These are phyloP conservation scores for Tapera naevia DNA, from an alignment of 2,797 vertebrate genomes.

Conservation along the genomic window DNA sequence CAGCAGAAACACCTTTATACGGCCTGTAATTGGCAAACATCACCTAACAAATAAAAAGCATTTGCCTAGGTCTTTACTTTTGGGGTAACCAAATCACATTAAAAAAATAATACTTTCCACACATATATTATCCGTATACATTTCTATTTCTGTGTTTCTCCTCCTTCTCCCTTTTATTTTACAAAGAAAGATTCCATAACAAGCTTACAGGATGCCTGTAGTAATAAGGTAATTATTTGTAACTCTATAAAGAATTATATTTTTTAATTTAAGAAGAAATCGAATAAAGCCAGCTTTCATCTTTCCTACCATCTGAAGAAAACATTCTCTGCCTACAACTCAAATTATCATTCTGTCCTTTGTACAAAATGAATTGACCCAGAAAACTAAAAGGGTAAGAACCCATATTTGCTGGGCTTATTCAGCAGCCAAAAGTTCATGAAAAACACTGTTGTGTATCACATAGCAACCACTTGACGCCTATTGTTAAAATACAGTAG, in stretches of 20 bases:
- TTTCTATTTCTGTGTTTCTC: neutral
- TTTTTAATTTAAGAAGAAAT: constrained; percentile 56
- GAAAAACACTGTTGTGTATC: constrained; percentile 64
- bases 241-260: constrained; percentile 7
- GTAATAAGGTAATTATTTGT: constrained; percentile 65
- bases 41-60: neutral
- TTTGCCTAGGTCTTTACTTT: neutral
- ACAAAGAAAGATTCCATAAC: neutral
- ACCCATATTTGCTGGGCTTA: constrained; percentile 62
- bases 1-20: neutral
- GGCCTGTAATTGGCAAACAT: neutral
- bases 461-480: constrained; percentile 50
- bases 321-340: constrained; percentile 52
- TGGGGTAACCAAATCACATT: neutral
- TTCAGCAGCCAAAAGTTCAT: constrained; percentile 67
- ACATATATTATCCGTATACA: neutral
- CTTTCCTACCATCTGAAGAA: constrained; percentile 20
- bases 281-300: constrained; percentile 58
- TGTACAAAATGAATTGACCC: constrained; percentile 66
- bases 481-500: constrained; percentile 61
- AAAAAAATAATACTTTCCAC: neutral
- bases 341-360: constrained; percentile 62
- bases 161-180: constrained; percentile 1
- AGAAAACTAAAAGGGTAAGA: constrained; percentile 67
- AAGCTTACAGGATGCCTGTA: constrained; percentile 36